Base-by-base conservation (phyloP, 2,888 invertebrate genomes). In the Drosophila heteroneura region DNA sequence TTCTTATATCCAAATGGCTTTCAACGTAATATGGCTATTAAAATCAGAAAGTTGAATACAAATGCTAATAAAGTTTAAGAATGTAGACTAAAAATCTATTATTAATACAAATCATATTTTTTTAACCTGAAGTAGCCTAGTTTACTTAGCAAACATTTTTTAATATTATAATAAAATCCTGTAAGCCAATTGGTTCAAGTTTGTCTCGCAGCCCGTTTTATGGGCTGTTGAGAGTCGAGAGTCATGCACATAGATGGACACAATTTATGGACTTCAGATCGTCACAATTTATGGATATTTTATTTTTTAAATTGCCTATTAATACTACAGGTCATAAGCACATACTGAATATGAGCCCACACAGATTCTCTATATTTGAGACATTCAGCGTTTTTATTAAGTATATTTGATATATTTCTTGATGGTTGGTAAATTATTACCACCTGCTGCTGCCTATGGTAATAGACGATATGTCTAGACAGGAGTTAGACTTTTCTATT, bases 381-480 rank as follows among this genome's bases (percentile, higher is more conserved):
- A 30, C 26, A 44, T 30, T 37, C 19, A 47, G 39, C 26, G 33
- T 39, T 62, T 66, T 62, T 51, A 39, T 44, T 65, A 14, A 37
- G 53, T 30, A 57, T 66, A 70, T 80, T 71, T 68, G 58, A 62
- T 60, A 78, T 81, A 81, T 79, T 73, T 89, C 54, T 69, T 70
- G 53, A 52, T 56, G 61, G 49, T 60, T 74, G 39, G 37, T 30
- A 56, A 64, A 41, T 63, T 70, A 65, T 61, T 65, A 52, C 69
- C 89, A 86, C 87, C 87, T 84, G 84, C 76, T 89, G 87, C 63
- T 58, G 58, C 5, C 14, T 61, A 41, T 71, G 70, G 62, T 62
- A 53, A 57, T 41, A 67, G 62, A 65, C 70, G 73, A 59, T 59
- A 39, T 64, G 85, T 85, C 85, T 85, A 85, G 85, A 85, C 85